Evolutionary conservation across 2,113 vertebrate genomes (phyloP).

Genomic region (Megaceryle torquata): DNA sequence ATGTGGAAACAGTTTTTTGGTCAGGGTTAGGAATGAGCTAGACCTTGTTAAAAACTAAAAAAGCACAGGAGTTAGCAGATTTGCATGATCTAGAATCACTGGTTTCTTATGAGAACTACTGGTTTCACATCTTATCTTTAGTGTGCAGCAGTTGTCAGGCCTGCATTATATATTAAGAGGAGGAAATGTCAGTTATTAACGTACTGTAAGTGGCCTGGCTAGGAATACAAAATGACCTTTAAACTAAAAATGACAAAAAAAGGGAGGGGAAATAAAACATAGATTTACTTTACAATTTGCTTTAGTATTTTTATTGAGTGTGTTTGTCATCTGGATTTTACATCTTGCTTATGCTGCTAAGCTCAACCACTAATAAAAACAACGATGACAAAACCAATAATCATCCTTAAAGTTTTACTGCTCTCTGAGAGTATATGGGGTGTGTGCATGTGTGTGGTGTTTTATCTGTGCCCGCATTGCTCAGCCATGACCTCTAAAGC

Average conservation of each 20-base stretch:
- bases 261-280: slow-evolving; percentile 48
- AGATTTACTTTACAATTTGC: slow-evolving; percentile 44
- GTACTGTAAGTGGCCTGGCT: slow-evolving; percentile 51
- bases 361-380: not conserved
- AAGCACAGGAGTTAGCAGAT: slow-evolving; percentile 20
- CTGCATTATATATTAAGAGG: slow-evolving; percentile 48
- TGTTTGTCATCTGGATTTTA: slow-evolving; percentile 51
- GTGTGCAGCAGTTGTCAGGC: slow-evolving; percentile 20
- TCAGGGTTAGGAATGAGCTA: slow-evolving; percentile 59
- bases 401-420: not conserved
- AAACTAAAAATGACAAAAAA: slow-evolving; percentile 26
- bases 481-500: not conserved
- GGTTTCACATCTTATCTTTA: slow-evolving; percentile 55
- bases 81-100: slow-evolving; percentile 46
- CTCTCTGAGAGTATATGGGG: not conserved
- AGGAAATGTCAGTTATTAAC: slow-evolving; percentile 72
- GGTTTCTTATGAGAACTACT: slow-evolving; percentile 20
- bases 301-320: slow-evolving; percentile 41
- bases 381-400: slow-evolving; percentile 9
- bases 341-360: not conserved
- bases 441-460: not conserved
- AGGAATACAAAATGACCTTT: slow-evolving; percentile 54
- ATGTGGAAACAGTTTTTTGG: slow-evolving; percentile 54
- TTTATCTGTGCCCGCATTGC: not conserved
- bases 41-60: slow-evolving; percentile 65